phyloP scores from a whole-genome alignment of 2,888 invertebrate genomes.

The Andrena camellia region DNA sequence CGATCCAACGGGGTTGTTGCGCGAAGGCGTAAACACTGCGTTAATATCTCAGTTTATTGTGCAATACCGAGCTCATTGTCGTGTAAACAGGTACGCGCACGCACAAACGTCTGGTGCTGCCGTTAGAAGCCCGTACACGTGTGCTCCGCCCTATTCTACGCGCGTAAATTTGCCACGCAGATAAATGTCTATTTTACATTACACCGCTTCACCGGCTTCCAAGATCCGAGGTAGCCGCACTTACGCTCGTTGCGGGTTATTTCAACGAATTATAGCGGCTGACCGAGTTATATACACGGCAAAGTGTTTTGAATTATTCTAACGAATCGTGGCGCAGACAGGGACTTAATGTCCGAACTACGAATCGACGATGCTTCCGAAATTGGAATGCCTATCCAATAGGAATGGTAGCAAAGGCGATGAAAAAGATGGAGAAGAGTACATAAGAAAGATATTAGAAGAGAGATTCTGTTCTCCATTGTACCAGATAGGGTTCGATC shows the following conservation, averaged over 20 bases:
- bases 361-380: too few species aligned
- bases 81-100: conserved; percentile 49
- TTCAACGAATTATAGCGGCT: neutral
- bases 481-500: neutral
- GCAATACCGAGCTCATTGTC: conserved; percentile 57
- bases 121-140: conserved; percentile 15
- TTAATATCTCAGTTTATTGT: conserved; percentile 69
- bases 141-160: conserved; percentile 22
- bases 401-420: too few species aligned
- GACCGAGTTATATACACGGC: neutral
- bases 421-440: too few species aligned
- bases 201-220: conserved; percentile 24
- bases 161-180: conserved; percentile 10
- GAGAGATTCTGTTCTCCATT: too few species aligned
- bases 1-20: conserved; percentile 36
- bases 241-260: neutral
- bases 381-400: too few species aligned
- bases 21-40: conserved; percentile 60
- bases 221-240: conserved; percentile 15
- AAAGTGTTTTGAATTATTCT: too few species aligned
- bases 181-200: conserved; percentile 52
- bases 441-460: too few species aligned
- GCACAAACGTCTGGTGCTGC: conserved; percentile 29
- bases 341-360: too few species aligned
- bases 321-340: too few species aligned